Evolutionary conservation across 2,797 vertebrate genomes (phyloP).

Genomic region (Arnoldichthys spilopterus): DNA sequence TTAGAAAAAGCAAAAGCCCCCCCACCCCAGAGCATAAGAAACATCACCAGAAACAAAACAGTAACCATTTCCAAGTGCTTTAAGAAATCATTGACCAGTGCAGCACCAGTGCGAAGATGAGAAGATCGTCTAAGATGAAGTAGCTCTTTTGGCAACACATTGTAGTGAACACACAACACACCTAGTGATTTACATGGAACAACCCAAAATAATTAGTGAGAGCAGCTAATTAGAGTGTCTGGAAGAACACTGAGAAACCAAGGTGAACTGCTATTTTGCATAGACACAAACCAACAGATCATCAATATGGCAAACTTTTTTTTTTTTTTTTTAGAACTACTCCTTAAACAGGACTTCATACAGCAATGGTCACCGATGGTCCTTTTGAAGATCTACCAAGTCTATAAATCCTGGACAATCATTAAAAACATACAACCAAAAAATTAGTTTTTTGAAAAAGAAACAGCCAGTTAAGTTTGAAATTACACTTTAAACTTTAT

Average conservation of each 20-base stretch:
- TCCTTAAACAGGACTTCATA: too few species aligned
- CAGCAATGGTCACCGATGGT: too few species aligned
- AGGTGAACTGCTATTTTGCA: background rate
- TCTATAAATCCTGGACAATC: too few species aligned
- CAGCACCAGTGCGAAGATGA: background rate
- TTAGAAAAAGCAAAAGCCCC: background rate
- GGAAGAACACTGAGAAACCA: background rate
- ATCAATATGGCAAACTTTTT: background rate
- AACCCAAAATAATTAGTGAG: background rate
- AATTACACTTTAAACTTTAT: too few species aligned
- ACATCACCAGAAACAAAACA: background rate
- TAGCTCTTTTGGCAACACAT: background rate
- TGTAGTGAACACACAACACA: background rate
- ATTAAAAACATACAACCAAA: too few species aligned
- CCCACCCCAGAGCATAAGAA: background rate
- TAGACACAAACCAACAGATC: background rate
- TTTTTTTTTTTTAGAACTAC: background rate
- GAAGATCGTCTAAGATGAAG: background rate
- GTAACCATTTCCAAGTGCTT: background rate
- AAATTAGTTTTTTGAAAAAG: too few species aligned
- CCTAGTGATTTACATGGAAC: background rate
- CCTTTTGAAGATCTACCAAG: too few species aligned
- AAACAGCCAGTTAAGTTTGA: too few species aligned
- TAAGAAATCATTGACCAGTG: background rate
- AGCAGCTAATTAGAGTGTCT: background rate